phyloP scores from a whole-genome alignment of 1,140 invertebrate genomes.

The Platyscapa corneri region DNA sequence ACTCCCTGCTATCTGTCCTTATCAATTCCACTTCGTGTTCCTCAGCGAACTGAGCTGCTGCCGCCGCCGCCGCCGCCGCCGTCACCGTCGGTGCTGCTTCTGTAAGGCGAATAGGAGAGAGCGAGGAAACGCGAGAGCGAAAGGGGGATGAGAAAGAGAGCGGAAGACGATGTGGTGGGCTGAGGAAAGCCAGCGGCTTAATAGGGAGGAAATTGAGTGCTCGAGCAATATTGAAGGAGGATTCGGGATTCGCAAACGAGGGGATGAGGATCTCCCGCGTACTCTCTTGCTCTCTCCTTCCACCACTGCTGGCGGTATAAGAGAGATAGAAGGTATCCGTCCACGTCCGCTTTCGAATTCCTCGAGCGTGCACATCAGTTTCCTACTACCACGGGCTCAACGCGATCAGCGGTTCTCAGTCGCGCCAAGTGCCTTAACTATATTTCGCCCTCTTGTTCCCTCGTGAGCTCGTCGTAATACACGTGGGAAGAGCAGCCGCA shows the following conservation, averaged over 20 bases:
- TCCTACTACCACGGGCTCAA: constrained; percentile 56
- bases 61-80: neutral
- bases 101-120: constrained; percentile 29
- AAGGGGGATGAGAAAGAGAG: constrained; percentile 51
- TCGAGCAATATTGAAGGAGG: constrained; percentile 74
- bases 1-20: constrained; percentile 51
- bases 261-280: constrained; percentile 46
- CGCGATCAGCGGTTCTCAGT: constrained; percentile 63
- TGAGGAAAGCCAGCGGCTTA: constrained; percentile 71
- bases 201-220: constrained; percentile 76
- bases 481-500: constrained; percentile 58
- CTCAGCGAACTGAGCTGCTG: constrained; percentile 18
- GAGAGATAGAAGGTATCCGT: constrained; percentile 63
- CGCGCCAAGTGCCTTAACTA: constrained; percentile 48
- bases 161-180: constrained; percentile 53
- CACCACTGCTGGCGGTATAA: neutral
- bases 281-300: neutral
- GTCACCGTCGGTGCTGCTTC: constrained; percentile 6
- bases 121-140: constrained; percentile 38
- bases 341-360: constrained; percentile 69
- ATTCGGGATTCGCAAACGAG: constrained; percentile 68
- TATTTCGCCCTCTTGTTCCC: constrained; percentile 7
- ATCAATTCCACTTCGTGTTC: constrained; percentile 52
- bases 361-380: constrained; percentile 66
- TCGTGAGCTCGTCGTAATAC: constrained; percentile 47